A percentile compares a stretch with the other conserved stretches of the same genome.
These are phyloP conservation scores for Bufotes viridis DNA, from an alignment of 2,797 vertebrate genomes.

Conservation along the genomic window DNA sequence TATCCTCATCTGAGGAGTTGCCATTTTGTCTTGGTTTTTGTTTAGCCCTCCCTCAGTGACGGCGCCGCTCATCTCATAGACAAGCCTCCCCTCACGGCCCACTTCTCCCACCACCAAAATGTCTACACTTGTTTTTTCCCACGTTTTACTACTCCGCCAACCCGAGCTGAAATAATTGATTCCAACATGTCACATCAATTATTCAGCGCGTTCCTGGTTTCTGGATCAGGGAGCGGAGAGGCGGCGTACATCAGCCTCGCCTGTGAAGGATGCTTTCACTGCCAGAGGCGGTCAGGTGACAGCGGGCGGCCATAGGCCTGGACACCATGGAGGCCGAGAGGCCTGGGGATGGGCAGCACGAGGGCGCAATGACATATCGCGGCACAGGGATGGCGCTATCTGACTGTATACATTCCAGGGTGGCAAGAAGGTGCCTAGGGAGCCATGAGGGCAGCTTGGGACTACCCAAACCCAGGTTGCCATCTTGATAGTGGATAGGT, in stretches of 20 bases:
- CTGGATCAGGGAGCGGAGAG: not conserved
- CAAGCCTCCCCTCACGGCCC: not conserved
- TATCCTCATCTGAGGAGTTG: not conserved
- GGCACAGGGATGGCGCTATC: not conserved
- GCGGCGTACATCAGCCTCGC: not conserved
- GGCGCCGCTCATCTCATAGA: not conserved
- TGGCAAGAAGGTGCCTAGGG: not conserved
- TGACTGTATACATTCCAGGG: not conserved
- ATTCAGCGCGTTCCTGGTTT: not conserved
- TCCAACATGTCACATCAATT: slow-evolving; percentile 49
- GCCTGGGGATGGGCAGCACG: not conserved
- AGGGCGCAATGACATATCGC: not conserved
- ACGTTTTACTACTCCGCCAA: slow-evolving; percentile 17
- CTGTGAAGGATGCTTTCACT: not conserved
- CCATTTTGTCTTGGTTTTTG: not conserved
- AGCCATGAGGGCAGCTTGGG: not conserved
- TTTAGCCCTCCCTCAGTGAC: too few species aligned
- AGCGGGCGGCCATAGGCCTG: not conserved
- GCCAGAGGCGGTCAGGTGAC: slow-evolving; percentile 14
- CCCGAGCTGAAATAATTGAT: slow-evolving; percentile 34
- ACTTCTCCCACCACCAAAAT: not conserved
- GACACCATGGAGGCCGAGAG: not conserved
- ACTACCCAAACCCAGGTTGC: not conserved
- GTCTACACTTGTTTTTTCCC: slow-evolving; percentile 23
- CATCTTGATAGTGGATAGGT: not conserved